phyloP scores from a whole-genome alignment of 37 sponge, comb jelly and placozoan genomes.

The Hormiphora californensis region DNA sequence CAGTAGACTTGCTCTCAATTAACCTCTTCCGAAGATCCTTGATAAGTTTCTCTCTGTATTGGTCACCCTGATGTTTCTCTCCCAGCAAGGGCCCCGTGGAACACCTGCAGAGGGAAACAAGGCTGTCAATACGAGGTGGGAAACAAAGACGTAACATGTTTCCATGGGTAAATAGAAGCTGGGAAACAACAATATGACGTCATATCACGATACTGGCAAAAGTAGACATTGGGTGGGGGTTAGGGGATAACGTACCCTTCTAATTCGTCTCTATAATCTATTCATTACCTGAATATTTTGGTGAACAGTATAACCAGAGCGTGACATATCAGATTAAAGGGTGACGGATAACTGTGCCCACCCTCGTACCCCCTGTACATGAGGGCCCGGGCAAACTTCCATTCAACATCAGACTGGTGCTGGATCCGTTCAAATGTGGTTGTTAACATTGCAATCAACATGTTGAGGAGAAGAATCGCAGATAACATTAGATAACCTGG shows the following conservation, averaged over 20 bases:
- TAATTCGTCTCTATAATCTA: too few relatives aligned
- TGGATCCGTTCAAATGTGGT: slow-evolving; percentile 52
- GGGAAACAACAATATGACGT: too few relatives aligned
- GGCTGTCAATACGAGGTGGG: too few relatives aligned
- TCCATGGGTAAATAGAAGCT: too few relatives aligned
- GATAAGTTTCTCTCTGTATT: slow-evolving; percentile 47
- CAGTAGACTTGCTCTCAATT: too few relatives aligned
- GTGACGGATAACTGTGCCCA: slow-evolving; percentile 29
- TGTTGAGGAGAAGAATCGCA: slow-evolving; percentile 49
- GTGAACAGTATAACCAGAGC: neutral
- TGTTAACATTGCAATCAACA: slow-evolving; percentile 45
- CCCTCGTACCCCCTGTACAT: slow-evolving; percentile 50
- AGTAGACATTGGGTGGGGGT: too few relatives aligned
- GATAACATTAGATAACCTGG: slow-evolving; percentile 35
- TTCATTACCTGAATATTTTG: slow-evolving; percentile 34
- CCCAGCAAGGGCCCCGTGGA: slow-evolving; percentile 11
- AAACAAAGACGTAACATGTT: too few relatives aligned
- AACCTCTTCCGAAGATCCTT: slow-evolving; percentile 45
- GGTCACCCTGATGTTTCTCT: slow-evolving; percentile 4
- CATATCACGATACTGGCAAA: too few relatives aligned
- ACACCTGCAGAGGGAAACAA: too few relatives aligned
- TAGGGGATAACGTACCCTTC: too few relatives aligned
- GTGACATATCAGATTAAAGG: slow-evolving; percentile 48
- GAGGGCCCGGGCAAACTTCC: slow-evolving; percentile 42
- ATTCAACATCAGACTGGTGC: slow-evolving; percentile 49